phyloP scores from a whole-genome alignment of 2,113 vertebrate genomes.

The Centrocercus urophasianus region DNA sequence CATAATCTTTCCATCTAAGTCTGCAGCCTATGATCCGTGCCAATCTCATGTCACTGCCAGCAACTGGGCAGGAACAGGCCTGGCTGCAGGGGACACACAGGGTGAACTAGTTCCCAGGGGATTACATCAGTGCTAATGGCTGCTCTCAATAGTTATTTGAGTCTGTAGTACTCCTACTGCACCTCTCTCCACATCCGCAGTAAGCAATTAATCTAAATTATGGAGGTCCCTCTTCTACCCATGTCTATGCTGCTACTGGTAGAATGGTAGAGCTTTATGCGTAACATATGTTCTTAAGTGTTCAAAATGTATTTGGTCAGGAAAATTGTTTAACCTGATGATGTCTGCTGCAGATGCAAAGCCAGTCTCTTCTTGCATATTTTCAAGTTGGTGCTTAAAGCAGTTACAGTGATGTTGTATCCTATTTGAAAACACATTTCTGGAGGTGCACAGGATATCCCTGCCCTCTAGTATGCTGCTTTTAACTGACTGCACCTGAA shows the following conservation, averaged over 20 bases:
- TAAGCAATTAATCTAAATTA: constrained; percentile 52
- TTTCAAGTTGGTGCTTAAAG: not conserved
- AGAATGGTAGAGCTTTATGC: constrained; percentile 35
- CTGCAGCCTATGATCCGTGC: not conserved
- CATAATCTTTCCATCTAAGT: fast-evolving
- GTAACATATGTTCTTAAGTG: constrained; percentile 38
- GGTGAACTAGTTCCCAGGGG: not conserved
- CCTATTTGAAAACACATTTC: not conserved
- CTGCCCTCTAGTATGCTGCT: not conserved
- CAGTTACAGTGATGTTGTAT: not conserved
- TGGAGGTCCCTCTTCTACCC: not conserved
- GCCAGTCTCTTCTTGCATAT: constrained; percentile 1
- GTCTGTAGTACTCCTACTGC: not conserved
- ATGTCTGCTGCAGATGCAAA: not conserved
- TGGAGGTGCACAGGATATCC: constrained; percentile 29
- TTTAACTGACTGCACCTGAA: not conserved
- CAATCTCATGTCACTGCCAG: not conserved
- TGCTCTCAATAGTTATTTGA: not conserved
- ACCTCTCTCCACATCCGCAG: not conserved
- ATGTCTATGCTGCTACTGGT: constrained; percentile 49
- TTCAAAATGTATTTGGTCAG: not conserved
- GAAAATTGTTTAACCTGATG: not conserved
- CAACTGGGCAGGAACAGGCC: not conserved
- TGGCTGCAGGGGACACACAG: not conserved
- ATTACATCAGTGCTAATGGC: not conserved